Evolutionary conservation across 2,113 vertebrate genomes (phyloP).

Genomic region (Clinocottus analis): DNA sequence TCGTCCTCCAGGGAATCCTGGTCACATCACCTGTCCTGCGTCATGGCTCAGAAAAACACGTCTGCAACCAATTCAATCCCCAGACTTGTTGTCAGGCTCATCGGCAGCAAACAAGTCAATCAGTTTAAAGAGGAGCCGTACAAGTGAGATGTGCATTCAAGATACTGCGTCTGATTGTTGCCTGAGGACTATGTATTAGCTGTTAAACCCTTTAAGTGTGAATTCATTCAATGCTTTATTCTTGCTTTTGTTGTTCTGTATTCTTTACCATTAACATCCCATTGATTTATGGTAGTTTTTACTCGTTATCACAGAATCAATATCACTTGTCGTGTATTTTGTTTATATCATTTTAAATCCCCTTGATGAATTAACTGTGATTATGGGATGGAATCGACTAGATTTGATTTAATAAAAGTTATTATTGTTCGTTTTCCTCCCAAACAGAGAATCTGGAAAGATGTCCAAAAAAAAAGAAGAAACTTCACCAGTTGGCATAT

Average conservation of each 20-base stretch:
- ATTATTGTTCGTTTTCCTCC: too few relatives aligned
- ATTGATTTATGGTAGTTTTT: not conserved
- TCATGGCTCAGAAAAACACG: conserved; percentile 49
- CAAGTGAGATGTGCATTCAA: not conserved
- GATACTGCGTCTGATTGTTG: not conserved
- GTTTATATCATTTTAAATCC: not conserved
- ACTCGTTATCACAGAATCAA: not conserved
- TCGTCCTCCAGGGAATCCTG: conserved; percentile 6
- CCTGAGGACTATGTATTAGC: not conserved
- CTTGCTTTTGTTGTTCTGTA: not conserved
- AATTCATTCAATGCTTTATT: not conserved
- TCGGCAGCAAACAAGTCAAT: conserved; percentile 74
- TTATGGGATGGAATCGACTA: not conserved
- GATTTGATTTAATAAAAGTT: too few relatives aligned
- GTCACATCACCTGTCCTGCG: conserved; percentile 10
- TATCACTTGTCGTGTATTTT: not conserved
- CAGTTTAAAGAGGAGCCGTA: too few relatives aligned
- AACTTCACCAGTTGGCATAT: not conserved
- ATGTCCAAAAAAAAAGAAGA: not conserved
- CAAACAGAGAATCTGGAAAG: not conserved
- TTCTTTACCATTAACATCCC: not conserved
- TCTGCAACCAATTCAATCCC: conserved; percentile 42
- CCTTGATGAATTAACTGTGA: not conserved
- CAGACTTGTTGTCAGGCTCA: conserved; percentile 75
- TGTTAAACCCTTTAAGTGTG: not conserved